Conservation (phyloP, 2,888 invertebrate genomes). For the Oscheius sp. region DNA sequence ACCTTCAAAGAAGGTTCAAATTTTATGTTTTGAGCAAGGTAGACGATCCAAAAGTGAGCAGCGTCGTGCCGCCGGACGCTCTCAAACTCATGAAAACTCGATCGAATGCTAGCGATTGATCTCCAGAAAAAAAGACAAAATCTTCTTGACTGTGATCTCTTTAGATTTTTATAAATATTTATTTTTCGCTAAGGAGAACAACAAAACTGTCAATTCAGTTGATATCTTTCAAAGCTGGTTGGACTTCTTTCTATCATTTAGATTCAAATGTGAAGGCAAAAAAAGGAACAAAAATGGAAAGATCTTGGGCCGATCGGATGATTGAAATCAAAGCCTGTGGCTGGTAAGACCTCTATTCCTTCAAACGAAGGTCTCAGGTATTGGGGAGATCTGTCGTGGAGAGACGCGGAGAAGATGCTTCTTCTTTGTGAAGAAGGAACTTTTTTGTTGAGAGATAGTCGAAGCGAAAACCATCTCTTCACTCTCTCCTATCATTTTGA, state of each 20-base stretch:
- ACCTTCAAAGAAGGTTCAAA: slow-evolving; percentile 40
- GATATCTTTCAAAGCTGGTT: too few species aligned
- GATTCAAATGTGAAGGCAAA: too few species aligned
- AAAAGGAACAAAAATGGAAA: slow-evolving; percentile 2
- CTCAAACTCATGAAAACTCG: slow-evolving; percentile 6
- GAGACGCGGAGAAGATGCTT: slow-evolving; percentile 77
- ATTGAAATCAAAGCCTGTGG: slow-evolving; percentile 23
- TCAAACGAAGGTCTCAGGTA: slow-evolving; percentile 77
- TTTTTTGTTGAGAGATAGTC: slow-evolving; percentile 61
- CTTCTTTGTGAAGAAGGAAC: slow-evolving; percentile 48
- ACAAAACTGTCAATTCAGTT: too few species aligned
- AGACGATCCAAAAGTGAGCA: slow-evolving; percentile 20
- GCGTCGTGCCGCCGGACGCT: slow-evolving; percentile 2
- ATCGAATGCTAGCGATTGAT: slow-evolving; percentile 20
- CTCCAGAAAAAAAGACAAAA: neutral
- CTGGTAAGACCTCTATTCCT: slow-evolving; percentile 17
- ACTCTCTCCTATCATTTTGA: slow-evolving; percentile 39
- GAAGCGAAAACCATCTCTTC: slow-evolving; percentile 44
- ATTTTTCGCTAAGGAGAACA: neutral
- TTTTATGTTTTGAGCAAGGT: slow-evolving; percentile 33
- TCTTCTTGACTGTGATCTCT: neutral
- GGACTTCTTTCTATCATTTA: too few species aligned
- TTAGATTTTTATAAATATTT: neutral
- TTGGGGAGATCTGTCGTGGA: slow-evolving; percentile 82
- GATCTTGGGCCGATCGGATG: slow-evolving; percentile 19